Conservation (phyloP, 2,888 invertebrate species). For the Lepidochrysops patricia region DNA sequence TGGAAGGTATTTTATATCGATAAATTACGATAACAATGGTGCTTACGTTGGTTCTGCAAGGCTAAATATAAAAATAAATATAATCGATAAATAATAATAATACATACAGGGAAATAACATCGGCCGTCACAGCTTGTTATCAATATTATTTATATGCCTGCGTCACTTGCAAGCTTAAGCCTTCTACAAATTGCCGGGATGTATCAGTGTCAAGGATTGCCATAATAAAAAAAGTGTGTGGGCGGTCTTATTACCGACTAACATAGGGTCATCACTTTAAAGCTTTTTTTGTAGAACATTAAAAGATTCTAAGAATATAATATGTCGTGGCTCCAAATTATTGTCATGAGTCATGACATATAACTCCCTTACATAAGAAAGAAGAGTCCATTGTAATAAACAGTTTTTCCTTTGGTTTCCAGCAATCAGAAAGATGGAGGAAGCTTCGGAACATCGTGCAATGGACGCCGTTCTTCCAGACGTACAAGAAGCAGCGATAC, state of each 20-base stretch:
- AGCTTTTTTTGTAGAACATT: not conserved
- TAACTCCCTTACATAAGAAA: too few species aligned
- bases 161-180: not conserved
- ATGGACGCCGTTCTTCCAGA: constrained; percentile 98
- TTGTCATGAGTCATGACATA: too few species aligned
- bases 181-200: constrained; percentile 7
- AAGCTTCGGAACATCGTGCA: constrained; percentile 95
- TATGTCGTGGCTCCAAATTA: too few species aligned
- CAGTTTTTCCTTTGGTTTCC: constrained; percentile 45
- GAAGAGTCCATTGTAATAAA: not conserved
- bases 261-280: not conserved
- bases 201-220: constrained; percentile 3
- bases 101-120: not conserved
- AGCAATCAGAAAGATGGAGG: constrained; percentile 93
- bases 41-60: not conserved
- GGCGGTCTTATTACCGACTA: not conserved
- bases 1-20: not conserved
- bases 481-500: constrained; percentile 95
- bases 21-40: not conserved
- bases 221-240: not conserved
- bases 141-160: constrained; percentile 7
- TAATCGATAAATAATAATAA: not conserved
- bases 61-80: not conserved
- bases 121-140: constrained; percentile 8
- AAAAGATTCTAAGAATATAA: too few species aligned